Evolutionary conservation across 1,140 invertebrate species (phyloP), one percentile per base, ranked within the genome.

Genomic region (Aphelinus certus): DNA sequence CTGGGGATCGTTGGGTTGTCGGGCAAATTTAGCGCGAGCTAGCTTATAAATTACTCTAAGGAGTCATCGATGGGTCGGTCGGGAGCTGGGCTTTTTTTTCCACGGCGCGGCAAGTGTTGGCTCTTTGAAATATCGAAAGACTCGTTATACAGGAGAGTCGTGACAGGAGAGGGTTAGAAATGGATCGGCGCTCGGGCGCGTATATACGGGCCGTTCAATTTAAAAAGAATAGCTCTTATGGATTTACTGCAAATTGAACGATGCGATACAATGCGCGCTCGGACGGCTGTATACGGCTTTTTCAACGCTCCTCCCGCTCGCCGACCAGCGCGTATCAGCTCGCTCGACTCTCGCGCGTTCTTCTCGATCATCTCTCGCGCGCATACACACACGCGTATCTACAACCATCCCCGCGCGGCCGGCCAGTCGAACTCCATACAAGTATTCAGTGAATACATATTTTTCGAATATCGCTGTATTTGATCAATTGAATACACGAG

Each of bases 241-340:
- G 82, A 85, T 85, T 85, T 85, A 85, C 83, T 85, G 84, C 83
- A 82, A 85, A 84, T 85, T 85, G 84, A 84, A 85, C 80, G 83
- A 84, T 85, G 80, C 26, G 26, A 26, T 84, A 84, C 82, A 84
- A 82, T 82, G 81, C 82, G 82, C 78, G 73, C 78, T 79, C 76
- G 64, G 62, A 10, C 57, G 68, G 4, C 68, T 47, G 55, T 47
- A 10, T 26, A 7, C 64, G 71, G 72, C 78, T 81, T 77, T 79
- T 46, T 69, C 47, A 47, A 43, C 64, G 66, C 75, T 74, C 72
- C 74, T 76, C 81, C 81, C 81, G 79, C 65, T 82, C 82, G 83
- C 81, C 80, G 83, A 26, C 26, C 26, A 26, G n/a, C n/a, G n/a
- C n/a, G n/a, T n/a, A n/a, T 4, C 61, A 7, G 3, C 10, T 58